These are phyloP conservation scores for Sanderia malayensis DNA, from an alignment of 30 jellyfish, hydroid and myxozoan genomes.

Conservation along the genomic window DNA sequence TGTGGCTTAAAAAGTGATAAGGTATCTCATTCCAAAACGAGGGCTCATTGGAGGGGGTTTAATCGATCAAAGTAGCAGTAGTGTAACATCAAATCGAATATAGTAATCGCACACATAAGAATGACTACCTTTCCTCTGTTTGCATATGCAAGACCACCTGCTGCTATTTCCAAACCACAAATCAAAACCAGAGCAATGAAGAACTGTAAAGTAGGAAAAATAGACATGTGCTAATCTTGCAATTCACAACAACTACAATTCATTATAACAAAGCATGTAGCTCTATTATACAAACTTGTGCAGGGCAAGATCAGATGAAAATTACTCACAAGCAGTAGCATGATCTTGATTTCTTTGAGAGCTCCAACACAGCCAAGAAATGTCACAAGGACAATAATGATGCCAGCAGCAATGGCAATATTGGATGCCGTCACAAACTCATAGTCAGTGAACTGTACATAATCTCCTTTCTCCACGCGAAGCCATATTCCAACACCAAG, in stretches of 20 bases:
- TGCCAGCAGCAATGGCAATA: conserved; percentile 87
- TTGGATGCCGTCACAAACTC: conserved; percentile 80
- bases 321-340: conserved; percentile 64
- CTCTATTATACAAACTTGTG: not conserved
- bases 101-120: not conserved
- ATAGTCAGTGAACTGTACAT: conserved; percentile 67
- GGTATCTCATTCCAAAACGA: no score
- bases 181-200: conserved; percentile 65
- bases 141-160: conserved; percentile 85
- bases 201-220: conserved; percentile 39
- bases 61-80: no score
- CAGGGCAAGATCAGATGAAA: not conserved
- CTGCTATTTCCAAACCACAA: conserved; percentile 73
- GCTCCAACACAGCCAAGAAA: conserved; percentile 94
- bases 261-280: not conserved
- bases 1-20: no score
- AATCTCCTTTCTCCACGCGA: conserved; percentile 83
- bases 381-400: conserved; percentile 60
- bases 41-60: no score
- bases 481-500: conserved; percentile 91
- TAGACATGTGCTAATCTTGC: no score
- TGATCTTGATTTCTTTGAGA: conserved; percentile 65
- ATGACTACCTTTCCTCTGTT: conserved; percentile 64
- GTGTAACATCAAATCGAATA: no score
- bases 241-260: not conserved